A percentile compares a stretch with the other conserved stretches of the same genome.
Evolutionary conservation across 2,113 vertebrate species (phyloP).

Genomic region (Seriola quinqueradiata): DNA sequence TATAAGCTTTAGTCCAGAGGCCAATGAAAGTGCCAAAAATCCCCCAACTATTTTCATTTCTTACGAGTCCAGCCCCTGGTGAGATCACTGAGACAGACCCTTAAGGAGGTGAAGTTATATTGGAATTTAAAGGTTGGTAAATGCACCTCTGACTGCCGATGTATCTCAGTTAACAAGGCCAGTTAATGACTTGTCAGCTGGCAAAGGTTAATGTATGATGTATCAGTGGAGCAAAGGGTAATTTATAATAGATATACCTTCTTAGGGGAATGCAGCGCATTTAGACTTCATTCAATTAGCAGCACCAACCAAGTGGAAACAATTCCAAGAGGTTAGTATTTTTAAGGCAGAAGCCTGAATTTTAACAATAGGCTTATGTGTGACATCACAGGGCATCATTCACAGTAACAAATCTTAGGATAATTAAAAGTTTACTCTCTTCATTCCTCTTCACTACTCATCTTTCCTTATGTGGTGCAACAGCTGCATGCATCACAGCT

Average conservation of each 20-base stretch:
- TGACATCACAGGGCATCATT: conserved; percentile 2
- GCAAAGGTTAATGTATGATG: conserved; percentile 81
- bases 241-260: conserved; percentile 77
- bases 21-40: conserved; percentile 25
- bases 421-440: conserved; percentile 6
- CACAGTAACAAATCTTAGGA: not conserved
- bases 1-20: conserved; percentile 24
- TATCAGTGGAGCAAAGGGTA: conserved; percentile 74
- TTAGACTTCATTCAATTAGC: conserved; percentile 74
- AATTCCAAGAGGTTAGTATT: conserved; percentile 26
- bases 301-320: conserved; percentile 61
- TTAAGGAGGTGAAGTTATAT: conserved; percentile 22
- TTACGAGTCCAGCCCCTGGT: conserved; percentile 2
- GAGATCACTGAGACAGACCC: conserved; percentile 12
- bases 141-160: conserved; percentile 56
- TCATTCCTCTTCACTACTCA: not conserved
- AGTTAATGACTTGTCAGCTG: conserved; percentile 74
- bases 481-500: not conserved
- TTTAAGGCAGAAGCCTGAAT: not conserved
- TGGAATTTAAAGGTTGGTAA: conserved; percentile 56
- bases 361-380: not conserved
- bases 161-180: conserved; percentile 72
- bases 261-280: conserved; percentile 46
- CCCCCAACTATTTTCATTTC: conserved; percentile 35
- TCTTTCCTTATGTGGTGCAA: not conserved